Evolutionary conservation across 2,888 invertebrate genomes (phyloP), one percentile per base, ranked within the genome.

Genomic region (Yponomeuta malinellus): DNA sequence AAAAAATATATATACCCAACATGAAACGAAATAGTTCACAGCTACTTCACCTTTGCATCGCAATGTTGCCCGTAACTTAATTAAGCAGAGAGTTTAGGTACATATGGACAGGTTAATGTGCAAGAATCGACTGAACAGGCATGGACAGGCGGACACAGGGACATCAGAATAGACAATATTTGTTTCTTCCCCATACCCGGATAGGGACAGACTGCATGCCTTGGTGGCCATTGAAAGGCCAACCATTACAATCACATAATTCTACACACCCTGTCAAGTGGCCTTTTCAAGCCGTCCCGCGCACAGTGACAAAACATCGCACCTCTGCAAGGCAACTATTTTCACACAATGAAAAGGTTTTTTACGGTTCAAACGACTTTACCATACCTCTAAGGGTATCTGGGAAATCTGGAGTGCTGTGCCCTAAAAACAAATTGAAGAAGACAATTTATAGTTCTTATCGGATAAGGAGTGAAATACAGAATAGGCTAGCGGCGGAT

Each of bases 261-360:
- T 15, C 52, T 15, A 59, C 15, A 15, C 3, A 8, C 15, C 12
- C 15, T 4, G 52, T 59, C 52, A 59, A 12, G 12, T 15, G 12
- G 52, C 12, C 52, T 59, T 59, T 0, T 3, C 52, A 12, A 59
- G 52, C 12, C 52, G 2, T 15, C 15, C 12, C 15, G 52, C 4
- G 52, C 12, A 78, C 79, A 82, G 84, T 79, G 84, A 81, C 78
- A 87, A 88, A 88, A 89, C 85, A 85, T 78, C 79, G 77, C 77
- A 74, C 71, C 82, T 81, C 76, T 82, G 79, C 80, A 87, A 80
- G 85, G 86, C 81, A 86, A 85, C 83, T 83, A 81, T 84, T 81
- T 83, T 10, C 29, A 87, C 83, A 90, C 89, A 90, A 88, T 90
- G 87, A 84, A 76, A 78, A 77, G 77, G 84, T 90, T 43, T 91